Evolutionary conservation across 2,888 invertebrate species (phyloP), one percentile per base, ranked within the genome.

Genomic region (Tetropium fuscum): DNA sequence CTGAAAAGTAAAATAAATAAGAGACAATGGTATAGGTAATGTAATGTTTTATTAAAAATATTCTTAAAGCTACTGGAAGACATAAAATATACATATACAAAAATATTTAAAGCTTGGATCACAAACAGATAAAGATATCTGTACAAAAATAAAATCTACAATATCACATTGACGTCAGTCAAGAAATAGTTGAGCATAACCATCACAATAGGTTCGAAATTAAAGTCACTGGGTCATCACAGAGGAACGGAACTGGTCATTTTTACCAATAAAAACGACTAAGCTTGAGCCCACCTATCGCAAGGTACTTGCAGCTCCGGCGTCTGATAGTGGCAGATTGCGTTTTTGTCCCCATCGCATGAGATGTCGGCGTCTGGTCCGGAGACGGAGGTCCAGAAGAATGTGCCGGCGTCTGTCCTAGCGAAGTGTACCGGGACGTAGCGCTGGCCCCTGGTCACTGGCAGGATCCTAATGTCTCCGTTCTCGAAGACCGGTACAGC

Each of bases 391-490:
- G 91, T 92, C 92, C 93, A 93, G 84, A 92, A 92, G 85, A 93
- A 93, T 60, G 92, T 92, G 68, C 93, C 93, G 63, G 91, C 91
- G 70, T 90, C 88, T 30, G 92, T 92, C 78, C 90, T 86, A 8
- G 91, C 91, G 81, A 93, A 93, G 80, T 92, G 90, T 19, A 93
- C 93, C 0, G 92, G 93, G 72, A 91, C 87, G 84, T 87, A 89
- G 78, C 87, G 85, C 79, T 89, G 87, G 69, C 88, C 88, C 41
- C 86, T 84, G 66, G 83, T 83, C 63, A 90, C 87, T 6, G 89
- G 89, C 63, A 88, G 83, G 67, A 90, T 83, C 74, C 87, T 86
- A 81, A 88, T 87, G 60, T 71, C 68, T 25, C 78, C 77, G 54
- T 84, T 83, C 53, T 83, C 80, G 78, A 87, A 87, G 38, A 92